Conservation (phyloP, 1,140 invertebrate species). For the Drosophila mojavensis region DNA sequence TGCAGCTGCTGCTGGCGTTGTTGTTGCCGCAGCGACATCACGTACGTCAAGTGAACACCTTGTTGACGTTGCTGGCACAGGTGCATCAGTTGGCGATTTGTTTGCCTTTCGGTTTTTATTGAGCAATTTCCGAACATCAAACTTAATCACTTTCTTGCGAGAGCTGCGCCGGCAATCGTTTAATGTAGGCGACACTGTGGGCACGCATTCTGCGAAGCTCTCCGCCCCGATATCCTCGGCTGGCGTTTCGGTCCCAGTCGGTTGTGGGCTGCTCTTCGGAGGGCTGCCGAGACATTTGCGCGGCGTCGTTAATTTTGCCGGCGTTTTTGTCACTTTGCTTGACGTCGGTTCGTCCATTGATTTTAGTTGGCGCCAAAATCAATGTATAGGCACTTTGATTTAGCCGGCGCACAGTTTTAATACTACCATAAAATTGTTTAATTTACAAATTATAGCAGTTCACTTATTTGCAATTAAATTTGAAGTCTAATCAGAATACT, state of each 20-base stretch:
- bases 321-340: not conserved
- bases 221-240: not conserved
- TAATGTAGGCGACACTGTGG: slow-evolving; percentile 1
- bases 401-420: slow-evolving; percentile 15
- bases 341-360: slow-evolving; percentile 14
- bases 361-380: slow-evolving; percentile 23
- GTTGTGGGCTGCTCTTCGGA: not conserved
- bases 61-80: not conserved
- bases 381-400: slow-evolving; percentile 6
- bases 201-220: not conserved
- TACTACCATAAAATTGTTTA: slow-evolving; percentile 8
- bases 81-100: slow-evolving; percentile 71
- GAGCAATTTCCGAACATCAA: slow-evolving; percentile 71
- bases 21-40: slow-evolving; percentile 23
- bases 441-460: not conserved
- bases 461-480: not conserved
- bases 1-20: slow-evolving; percentile 19
- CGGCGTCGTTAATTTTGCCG: not conserved
- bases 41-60: slow-evolving; percentile 47
- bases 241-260: not conserved
- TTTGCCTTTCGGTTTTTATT: slow-evolving; percentile 70
- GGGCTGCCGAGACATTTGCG: slow-evolving; percentile 18
- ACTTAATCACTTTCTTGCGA: slow-evolving; percentile 78
- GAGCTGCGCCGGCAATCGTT: slow-evolving; percentile 72
- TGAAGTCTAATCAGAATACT: not conserved